Conservation (phyloP, 2,888 invertebrate genomes). For the Leptopterna dolabrata region DNA sequence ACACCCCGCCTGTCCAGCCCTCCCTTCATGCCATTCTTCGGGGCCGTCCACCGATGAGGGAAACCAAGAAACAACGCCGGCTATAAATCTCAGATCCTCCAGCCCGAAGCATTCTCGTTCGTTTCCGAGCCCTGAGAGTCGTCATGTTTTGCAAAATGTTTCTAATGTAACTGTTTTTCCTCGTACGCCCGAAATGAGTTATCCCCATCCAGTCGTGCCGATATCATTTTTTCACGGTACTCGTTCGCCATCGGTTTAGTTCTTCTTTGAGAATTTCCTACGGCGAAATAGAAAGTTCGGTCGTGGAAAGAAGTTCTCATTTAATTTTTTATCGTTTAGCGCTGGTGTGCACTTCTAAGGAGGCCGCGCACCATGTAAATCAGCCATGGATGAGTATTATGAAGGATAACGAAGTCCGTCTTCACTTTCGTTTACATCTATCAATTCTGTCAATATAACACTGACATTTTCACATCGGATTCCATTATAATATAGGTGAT, state of each 20-base stretch:
- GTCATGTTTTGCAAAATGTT: background rate
- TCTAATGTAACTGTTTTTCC: background rate
- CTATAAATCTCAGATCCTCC: background rate
- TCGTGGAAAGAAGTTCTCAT: background rate
- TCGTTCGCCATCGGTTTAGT: background rate
- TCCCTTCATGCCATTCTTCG: background rate
- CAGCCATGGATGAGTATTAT: too few relatives aligned
- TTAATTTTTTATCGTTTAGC: background rate
- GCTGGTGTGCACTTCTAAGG: background rate
- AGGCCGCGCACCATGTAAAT: background rate
- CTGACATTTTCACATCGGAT: too few relatives aligned
- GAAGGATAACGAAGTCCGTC: too few relatives aligned
- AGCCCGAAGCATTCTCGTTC: background rate
- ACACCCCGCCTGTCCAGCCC: background rate
- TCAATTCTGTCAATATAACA: too few relatives aligned
- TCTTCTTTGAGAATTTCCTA: background rate
- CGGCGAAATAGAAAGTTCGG: background rate
- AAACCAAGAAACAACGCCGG: background rate
- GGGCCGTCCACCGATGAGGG: background rate
- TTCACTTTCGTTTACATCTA: too few relatives aligned
- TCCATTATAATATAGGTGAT: too few relatives aligned
- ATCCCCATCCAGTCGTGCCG: background rate
- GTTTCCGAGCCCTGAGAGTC: background rate
- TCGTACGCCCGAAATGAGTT: background rate
- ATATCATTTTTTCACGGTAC: slow-evolving; percentile 6